phyloP scores from a whole-genome alignment of 2,113 vertebrate species.

The Lepidothrix coronata region DNA sequence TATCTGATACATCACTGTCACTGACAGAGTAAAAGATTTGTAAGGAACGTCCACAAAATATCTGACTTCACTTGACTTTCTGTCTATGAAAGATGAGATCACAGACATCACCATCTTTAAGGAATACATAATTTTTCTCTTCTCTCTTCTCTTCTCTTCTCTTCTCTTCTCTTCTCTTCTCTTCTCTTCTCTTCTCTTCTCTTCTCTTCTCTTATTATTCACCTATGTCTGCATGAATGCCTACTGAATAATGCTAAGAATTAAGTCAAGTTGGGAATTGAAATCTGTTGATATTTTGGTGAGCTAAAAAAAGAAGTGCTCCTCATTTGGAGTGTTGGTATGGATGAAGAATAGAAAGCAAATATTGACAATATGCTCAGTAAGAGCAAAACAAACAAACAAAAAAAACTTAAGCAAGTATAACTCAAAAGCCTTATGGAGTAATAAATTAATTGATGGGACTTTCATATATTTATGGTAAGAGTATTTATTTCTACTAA shows the following conservation, averaged over 20 bases:
- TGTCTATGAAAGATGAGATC: neutral
- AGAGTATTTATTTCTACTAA: neutral
- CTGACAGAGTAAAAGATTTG: neutral
- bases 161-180: too few species aligned
- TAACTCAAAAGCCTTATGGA: neutral
- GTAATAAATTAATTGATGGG: neutral
- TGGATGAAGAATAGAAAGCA: neutral
- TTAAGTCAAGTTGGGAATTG: neutral
- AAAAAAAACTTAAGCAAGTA: neutral
- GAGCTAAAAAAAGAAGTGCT: neutral
- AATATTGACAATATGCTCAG: neutral
- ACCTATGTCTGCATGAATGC: neutral
- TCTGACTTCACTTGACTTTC: neutral
- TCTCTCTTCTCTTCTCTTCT: neutral
- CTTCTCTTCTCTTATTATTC: neutral
- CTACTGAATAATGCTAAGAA: neutral
- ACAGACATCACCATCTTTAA: neutral
- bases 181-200: neutral
- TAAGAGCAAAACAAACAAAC: neutral
- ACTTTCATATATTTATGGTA: neutral
- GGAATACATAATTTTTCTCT: neutral
- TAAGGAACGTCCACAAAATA: neutral
- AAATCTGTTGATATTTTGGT: neutral
- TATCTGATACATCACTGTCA: neutral
- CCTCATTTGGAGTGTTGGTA: neutral